A percentile compares a stretch with the other conserved stretches of the same genome.
Conservation (phyloP, 2,888 invertebrate species). For the Archips xylosteana region DNA sequence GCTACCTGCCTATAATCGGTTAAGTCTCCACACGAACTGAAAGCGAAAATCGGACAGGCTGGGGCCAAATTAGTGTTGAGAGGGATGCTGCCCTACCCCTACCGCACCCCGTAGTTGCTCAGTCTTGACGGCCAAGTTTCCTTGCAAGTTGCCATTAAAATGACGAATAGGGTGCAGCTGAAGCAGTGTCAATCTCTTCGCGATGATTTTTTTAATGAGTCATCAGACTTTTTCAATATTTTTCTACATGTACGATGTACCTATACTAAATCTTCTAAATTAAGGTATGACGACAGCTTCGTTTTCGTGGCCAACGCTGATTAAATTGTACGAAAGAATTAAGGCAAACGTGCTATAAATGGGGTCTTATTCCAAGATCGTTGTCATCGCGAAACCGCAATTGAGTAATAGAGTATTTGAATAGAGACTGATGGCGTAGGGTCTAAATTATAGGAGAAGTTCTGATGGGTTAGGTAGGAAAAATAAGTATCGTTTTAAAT, state of each 20-base stretch:
- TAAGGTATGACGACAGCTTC: conserved; percentile 4
- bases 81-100: too few relatives aligned
- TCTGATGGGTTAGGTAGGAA: not conserved
- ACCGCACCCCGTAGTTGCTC: too few relatives aligned
- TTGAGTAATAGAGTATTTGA: conserved; percentile 80
- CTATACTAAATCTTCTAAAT: not conserved
- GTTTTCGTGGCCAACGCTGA: conserved; percentile 8
- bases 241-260: not conserved
- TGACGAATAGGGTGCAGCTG: too few relatives aligned
- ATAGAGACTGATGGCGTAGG: conserved; percentile 57
- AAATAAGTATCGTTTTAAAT: not conserved
- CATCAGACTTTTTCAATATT: too few relatives aligned
- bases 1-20: too few relatives aligned
- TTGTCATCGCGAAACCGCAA: conserved; percentile 72
- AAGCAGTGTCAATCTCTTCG: too few relatives aligned
- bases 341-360: conserved; percentile 29
- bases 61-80: too few relatives aligned
- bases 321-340: conserved; percentile 26
- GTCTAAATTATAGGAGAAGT: conserved; percentile 51
- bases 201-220: too few relatives aligned
- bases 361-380: conserved; percentile 60
- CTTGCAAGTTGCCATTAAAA: too few relatives aligned
- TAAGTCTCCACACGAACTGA: too few relatives aligned
- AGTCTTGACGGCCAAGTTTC: too few relatives aligned
- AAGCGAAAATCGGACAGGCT: too few relatives aligned